Percentiles rank a stretch among this genome's conserved stretches.
Conservation (phyloP, 2,888 invertebrate species). For the Mamestra brassicae region DNA sequence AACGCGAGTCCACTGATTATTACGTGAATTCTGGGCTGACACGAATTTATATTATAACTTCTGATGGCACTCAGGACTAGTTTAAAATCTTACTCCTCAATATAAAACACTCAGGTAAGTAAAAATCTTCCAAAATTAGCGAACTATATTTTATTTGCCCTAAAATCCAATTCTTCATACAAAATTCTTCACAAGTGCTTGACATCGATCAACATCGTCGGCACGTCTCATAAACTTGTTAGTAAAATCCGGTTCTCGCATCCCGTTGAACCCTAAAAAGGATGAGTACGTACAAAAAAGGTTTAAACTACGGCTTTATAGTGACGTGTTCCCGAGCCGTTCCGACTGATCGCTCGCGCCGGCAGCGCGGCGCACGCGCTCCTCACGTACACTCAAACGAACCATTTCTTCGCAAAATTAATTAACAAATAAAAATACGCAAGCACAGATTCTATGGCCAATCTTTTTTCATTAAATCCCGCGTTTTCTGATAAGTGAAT, state of each 20-base stretch:
- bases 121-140: neutral
- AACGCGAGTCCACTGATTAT: neutral
- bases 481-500: constrained; percentile 41
- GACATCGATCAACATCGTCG: constrained; percentile 37
- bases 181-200: constrained; percentile 7
- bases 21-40: neutral
- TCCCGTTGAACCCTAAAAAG: constrained; percentile 79
- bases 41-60: neutral
- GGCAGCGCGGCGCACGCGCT: constrained; percentile 64
- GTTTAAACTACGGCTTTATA: constrained; percentile 66
- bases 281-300: constrained; percentile 77
- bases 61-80: neutral
- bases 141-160: neutral
- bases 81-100: neutral
- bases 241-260: constrained; percentile 64
- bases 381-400: constrained; percentile 46
- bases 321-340: constrained; percentile 70
- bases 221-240: constrained; percentile 45
- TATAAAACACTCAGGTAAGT: neutral
- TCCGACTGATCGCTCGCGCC: constrained; percentile 76
- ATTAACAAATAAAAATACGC: constrained; percentile 44
- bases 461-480: constrained; percentile 30
- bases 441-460: constrained; percentile 25
- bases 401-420: constrained; percentile 52
- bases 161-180: neutral